Conservation (phyloP, 1,140 invertebrate species). For the Pomphorhynchus laevis region DNA sequence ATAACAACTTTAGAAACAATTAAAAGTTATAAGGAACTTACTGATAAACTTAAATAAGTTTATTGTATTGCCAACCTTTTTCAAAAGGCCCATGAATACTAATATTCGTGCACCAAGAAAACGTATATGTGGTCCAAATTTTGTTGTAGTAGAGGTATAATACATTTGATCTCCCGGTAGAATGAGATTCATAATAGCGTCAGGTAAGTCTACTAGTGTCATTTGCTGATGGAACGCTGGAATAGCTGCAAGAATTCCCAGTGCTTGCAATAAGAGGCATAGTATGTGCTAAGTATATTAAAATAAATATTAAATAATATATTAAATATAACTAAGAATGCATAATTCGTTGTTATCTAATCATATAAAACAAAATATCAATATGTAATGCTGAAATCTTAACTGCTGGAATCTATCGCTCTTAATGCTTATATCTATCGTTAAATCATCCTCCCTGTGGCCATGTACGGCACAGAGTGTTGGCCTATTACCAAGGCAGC, state of each 20-base stretch:
- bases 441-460: too few species aligned
- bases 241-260: slow-evolving; percentile 28
- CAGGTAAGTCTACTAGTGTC: slow-evolving; percentile 27
- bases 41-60: slow-evolving; percentile 23
- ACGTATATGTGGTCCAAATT: slow-evolving; percentile 32
- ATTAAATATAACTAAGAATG: slow-evolving; percentile 7
- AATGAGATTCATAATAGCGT: slow-evolving; percentile 30
- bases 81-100: slow-evolving; percentile 26
- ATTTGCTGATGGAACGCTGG: slow-evolving; percentile 25
- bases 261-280: slow-evolving; percentile 30
- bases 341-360: slow-evolving; percentile 11
- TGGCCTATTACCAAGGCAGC: too few species aligned
- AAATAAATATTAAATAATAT: neutral
- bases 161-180: slow-evolving; percentile 36
- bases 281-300: slow-evolving; percentile 27
- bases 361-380: slow-evolving; percentile 5
- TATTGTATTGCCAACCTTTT: slow-evolving; percentile 23
- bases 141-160: slow-evolving; percentile 34
- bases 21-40: slow-evolving; percentile 9
- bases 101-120: slow-evolving; percentile 32
- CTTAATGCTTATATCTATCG: too few species aligned
- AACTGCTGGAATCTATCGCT: neutral
- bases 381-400: neutral
- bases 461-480: too few species aligned
- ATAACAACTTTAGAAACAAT: too few species aligned